Conservation (phyloP, 2,113 vertebrate genomes). For the Gallinago undulata region DNA sequence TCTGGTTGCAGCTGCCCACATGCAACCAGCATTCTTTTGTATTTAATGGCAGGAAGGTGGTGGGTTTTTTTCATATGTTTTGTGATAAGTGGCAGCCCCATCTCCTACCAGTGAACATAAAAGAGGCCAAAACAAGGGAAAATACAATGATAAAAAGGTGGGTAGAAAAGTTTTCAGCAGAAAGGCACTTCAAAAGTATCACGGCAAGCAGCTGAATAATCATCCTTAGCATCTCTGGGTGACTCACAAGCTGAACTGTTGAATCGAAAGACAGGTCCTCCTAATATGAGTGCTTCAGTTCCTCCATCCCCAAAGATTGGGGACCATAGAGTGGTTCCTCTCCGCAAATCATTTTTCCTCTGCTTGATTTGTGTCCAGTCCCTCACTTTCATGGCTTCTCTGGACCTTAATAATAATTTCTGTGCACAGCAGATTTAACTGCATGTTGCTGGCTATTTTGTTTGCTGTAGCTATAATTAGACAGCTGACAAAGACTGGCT, state of each 20-base stretch:
- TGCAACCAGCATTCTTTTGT: background rate
- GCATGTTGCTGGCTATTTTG: background rate
- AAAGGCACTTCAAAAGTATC: background rate
- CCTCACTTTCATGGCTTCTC: background rate
- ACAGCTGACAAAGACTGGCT: constrained; percentile 26
- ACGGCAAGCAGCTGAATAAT: background rate
- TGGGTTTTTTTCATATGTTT: background rate
- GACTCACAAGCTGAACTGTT: background rate
- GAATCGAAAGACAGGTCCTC: background rate
- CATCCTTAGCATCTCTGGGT: background rate
- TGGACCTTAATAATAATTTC: background rate
- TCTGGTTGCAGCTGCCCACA: background rate
- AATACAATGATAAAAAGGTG: background rate
- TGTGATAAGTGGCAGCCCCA: background rate
- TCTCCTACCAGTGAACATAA: background rate
- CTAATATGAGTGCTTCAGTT: background rate
- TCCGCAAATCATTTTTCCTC: background rate
- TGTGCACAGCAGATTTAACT: background rate
- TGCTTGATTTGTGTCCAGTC: background rate
- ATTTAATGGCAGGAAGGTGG: background rate
- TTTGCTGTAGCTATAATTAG: constrained; percentile 50
- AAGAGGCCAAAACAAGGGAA: background rate
- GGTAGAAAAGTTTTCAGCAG: background rate
- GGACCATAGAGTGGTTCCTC: background rate
- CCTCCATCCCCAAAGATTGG: background rate